Conservation (phyloP, 2,888 invertebrate genomes). For the Nomada ferruginata region DNA sequence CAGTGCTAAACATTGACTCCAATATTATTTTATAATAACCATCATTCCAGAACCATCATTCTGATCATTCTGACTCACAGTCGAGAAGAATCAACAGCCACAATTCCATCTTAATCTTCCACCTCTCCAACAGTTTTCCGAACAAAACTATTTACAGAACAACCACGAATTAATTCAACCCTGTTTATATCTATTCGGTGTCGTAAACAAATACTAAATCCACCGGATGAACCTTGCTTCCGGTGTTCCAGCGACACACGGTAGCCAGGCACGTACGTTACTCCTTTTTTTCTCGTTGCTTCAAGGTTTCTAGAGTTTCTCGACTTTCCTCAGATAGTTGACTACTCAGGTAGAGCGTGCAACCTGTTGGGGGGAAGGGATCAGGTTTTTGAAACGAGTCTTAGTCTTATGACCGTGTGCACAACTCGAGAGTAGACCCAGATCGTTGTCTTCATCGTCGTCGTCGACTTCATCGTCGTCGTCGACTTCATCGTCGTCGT, state of each 20-base stretch:
- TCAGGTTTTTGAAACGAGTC: constrained; percentile 71
- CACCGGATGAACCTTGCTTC: constrained; percentile 4
- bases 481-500: constrained; percentile 31
- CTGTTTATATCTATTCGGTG: no score
- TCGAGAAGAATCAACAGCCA: no score
- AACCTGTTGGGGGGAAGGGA: constrained; percentile 54
- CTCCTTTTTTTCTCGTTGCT: constrained; percentile 10
- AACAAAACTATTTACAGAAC: no score
- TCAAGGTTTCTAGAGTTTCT: constrained; percentile 67
- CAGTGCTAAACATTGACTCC: no score
- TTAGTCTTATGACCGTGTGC: constrained; percentile 49
- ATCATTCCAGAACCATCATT: no score
- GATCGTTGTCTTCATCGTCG: constrained; percentile 26
- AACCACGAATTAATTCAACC: no score
- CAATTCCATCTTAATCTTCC: no score
- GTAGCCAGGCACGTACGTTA: neutral
- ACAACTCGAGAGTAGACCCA: constrained; percentile 43
- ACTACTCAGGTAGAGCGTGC: constrained; percentile 3
- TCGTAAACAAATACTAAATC: neutral
- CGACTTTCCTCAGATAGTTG: constrained; percentile 54
- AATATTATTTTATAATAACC: no score
- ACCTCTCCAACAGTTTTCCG: no score
- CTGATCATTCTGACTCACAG: no score
- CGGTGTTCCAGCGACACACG: constrained; percentile 10
- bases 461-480: constrained; percentile 22